A percentile compares a stretch with the other conserved stretches of the same genome.
phyloP scores from a whole-genome alignment of 2,888 invertebrate genomes.

The Eustalomyia histrio region DNA sequence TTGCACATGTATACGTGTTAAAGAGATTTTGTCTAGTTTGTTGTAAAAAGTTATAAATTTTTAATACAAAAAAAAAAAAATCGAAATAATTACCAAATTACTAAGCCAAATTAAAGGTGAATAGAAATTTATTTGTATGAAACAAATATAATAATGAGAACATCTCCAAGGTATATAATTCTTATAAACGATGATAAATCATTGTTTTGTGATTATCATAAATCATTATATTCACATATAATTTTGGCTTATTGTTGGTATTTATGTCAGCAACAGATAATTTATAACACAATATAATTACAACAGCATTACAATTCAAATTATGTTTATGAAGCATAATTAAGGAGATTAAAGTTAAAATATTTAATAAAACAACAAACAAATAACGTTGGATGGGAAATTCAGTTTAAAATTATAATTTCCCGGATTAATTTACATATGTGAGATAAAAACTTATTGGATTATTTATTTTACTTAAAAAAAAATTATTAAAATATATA shows the following conservation, averaged over 20 bases:
- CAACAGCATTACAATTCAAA: conserved; percentile 45
- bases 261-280: conserved; percentile 65
- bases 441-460: no score
- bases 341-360: not conserved
- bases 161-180: conserved; percentile 45
- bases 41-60: no score
- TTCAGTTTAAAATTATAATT: no score
- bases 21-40: no score
- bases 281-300: conserved; percentile 60
- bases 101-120: no score
- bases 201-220: conserved; percentile 59
- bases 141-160: not conserved
- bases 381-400: no score
- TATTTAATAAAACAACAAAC: not conserved
- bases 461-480: no score
- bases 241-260: conserved; percentile 59
- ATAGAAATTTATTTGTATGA: not conserved
- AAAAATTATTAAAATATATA: no score
- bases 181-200: conserved; percentile 58
- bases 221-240: conserved; percentile 61
- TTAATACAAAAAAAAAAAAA: no score
- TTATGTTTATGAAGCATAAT: conserved; percentile 33
- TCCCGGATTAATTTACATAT: no score
- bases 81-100: no score
- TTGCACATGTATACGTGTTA: no score